These are phyloP conservation scores for Dioctria linearis DNA, from an alignment of 2,888 invertebrate genomes.

Conservation along the genomic window DNA sequence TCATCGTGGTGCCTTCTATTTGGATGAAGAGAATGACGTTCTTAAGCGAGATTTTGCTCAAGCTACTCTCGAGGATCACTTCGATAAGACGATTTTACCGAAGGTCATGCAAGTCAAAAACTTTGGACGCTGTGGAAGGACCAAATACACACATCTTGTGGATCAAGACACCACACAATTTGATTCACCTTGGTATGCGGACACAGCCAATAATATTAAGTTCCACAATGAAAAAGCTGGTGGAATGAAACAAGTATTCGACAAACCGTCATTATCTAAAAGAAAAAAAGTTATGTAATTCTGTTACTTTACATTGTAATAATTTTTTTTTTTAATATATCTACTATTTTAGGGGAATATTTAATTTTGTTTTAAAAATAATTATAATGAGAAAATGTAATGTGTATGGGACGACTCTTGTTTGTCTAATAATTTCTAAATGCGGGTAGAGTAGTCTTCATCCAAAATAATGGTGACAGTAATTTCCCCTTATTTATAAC, in stretches of 20 bases:
- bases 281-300: constrained; percentile 65
- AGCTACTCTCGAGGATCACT: constrained; percentile 98
- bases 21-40: constrained; percentile 93
- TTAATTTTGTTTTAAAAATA: constrained; percentile 1
- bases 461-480: no score
- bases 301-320: neutral
- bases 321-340: neutral
- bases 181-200: constrained; percentile 97
- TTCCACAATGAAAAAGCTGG: constrained; percentile 91
- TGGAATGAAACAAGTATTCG: constrained; percentile 94
- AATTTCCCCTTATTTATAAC: no score
- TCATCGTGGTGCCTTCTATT: constrained; percentile 98
- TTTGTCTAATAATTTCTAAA: no score
- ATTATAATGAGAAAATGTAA: neutral
- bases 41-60: constrained; percentile 95
- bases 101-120: constrained; percentile 99
- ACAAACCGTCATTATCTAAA: constrained; percentile 80
- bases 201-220: constrained; percentile 89
- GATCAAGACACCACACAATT: constrained; percentile 99
- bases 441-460: no score
- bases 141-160: constrained; percentile 98
- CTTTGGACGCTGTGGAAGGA: constrained; percentile 98
- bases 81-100: constrained; percentile 98
- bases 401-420: no score
- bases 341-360: neutral